Conservation (phyloP, 2,113 vertebrate species). For the Sander lucioperca region DNA sequence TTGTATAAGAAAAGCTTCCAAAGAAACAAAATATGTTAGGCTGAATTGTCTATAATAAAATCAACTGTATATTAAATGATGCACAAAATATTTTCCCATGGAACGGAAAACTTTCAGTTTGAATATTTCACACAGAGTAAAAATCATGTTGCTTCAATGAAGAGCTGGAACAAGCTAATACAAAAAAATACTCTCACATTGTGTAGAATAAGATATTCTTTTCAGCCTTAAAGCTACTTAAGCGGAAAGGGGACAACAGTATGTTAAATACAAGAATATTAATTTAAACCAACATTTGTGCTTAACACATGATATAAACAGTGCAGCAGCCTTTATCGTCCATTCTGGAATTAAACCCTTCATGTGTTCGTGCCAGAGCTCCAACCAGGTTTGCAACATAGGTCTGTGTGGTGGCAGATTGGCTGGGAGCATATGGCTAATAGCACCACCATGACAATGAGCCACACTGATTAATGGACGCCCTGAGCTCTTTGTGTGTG, state of each 20-base stretch:
- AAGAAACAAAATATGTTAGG: neutral
- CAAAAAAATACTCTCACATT: neutral
- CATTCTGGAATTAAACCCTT: constrained; percentile 12
- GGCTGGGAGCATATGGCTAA: constrained; percentile 99
- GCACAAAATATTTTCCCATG: neutral
- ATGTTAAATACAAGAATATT: neutral
- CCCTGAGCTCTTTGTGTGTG: constrained; percentile 82
- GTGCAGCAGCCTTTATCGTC: neutral
- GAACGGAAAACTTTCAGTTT: neutral
- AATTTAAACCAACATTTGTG: neutral
- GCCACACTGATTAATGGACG: constrained; percentile 97
- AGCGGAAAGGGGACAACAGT: neutral
- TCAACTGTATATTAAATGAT: neutral
- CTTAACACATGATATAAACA: neutral
- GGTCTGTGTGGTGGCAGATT: constrained; percentile 86
- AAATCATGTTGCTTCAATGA: neutral
- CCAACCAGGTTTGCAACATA: constrained; percentile 32
- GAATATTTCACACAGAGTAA: neutral
- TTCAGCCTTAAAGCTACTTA: neutral
- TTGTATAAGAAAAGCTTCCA: neutral
- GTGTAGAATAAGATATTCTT: neutral
- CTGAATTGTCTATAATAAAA: neutral
- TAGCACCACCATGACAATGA: constrained; percentile 96
- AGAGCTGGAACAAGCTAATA: neutral
- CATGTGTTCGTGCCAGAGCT: constrained; percentile 26